A percentile compares a stretch with the other conserved stretches of the same genome.
Conservation (phyloP, 2,888 invertebrate species). For the Oligia latruncula region DNA sequence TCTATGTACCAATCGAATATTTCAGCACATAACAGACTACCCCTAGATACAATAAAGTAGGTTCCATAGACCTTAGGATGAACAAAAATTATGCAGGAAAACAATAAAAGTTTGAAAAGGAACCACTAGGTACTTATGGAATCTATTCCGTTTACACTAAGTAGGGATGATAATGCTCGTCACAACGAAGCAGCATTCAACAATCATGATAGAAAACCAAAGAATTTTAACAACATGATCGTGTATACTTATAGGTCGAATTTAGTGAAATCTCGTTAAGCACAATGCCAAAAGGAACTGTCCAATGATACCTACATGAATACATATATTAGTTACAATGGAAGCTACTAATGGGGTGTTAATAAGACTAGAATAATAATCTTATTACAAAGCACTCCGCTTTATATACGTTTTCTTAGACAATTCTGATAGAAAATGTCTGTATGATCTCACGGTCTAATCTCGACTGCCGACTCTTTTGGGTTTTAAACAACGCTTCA, state of each 20-base stretch:
- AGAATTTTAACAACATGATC: not conserved
- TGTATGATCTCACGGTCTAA: not conserved
- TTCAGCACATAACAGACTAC: too few relatives aligned
- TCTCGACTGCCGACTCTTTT: slow-evolving; percentile 13
- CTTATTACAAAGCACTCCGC: not conserved
- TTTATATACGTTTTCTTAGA: not conserved
- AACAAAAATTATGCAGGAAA: not conserved
- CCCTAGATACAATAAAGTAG: too few relatives aligned
- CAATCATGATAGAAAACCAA: not conserved
- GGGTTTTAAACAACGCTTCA: not conserved
- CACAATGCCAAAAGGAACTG: not conserved
- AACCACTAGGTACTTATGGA: not conserved
- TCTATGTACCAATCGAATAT: too few relatives aligned
- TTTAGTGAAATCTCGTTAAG: too few relatives aligned
- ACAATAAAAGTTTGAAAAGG: not conserved
- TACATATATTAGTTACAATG: too few relatives aligned
- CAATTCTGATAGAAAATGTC: not conserved
- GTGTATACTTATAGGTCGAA: not conserved
- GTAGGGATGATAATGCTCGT: too few relatives aligned
- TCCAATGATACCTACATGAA: not conserved
- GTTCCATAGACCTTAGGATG: too few relatives aligned
- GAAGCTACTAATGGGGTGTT: too few relatives aligned
- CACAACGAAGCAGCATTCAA: too few relatives aligned
- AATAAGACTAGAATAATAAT: too few relatives aligned
- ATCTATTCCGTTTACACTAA: too few relatives aligned